Base-by-base conservation (phyloP, 2,888 invertebrate species). In the Nasonovia ribisnigri region DNA sequence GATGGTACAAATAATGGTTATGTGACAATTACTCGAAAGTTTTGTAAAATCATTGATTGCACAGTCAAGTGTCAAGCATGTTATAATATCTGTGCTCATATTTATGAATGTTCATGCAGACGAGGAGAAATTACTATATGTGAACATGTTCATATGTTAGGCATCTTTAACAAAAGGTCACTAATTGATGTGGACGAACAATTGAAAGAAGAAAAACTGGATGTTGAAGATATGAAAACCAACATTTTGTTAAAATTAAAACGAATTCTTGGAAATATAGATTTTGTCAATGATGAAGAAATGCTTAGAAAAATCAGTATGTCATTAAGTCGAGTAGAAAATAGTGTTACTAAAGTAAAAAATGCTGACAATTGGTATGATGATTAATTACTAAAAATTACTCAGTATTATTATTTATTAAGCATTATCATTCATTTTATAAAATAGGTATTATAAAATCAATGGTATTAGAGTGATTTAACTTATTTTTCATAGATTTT, bases 61-160 rank as follows among this genome's bases (percentile, higher is more conserved):
- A 42, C 60, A 3, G 93, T 93, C 10, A 93, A 86, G 42, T 93
- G 93, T 48, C 26, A 57, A 16, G 90, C 89, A 20, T 93, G 93
- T 90, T 94, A 94, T 91, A 60, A 94, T 60, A 89, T 94, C 42
- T 94, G 94, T 92, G 93, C 94, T 46, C 94, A 94, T 92, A 88
- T 94, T 42, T 94, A 92, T 89, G 91, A 94, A 91, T 94, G 94
- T 94, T 94, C 94, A 29, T 94, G 94, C 43, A 94, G 77, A 20
- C 92, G 57, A 51, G 93, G 94, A 20, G 91, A 94, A 42, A 92
- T 94, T 77, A 94, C 94, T 88, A 94, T 94, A 94, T 94, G 94
- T 93, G 94, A 94, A 94, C 94, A 94, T 43, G 92, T 94, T 42
- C 94, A 94, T 93, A 93, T 93, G 93, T 90, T 93, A 20, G 93